Evolutionary conservation across 2,888 invertebrate genomes (phyloP), one percentile per base, ranked within the genome.

Genomic region (Pharmacophagus antenor): DNA sequence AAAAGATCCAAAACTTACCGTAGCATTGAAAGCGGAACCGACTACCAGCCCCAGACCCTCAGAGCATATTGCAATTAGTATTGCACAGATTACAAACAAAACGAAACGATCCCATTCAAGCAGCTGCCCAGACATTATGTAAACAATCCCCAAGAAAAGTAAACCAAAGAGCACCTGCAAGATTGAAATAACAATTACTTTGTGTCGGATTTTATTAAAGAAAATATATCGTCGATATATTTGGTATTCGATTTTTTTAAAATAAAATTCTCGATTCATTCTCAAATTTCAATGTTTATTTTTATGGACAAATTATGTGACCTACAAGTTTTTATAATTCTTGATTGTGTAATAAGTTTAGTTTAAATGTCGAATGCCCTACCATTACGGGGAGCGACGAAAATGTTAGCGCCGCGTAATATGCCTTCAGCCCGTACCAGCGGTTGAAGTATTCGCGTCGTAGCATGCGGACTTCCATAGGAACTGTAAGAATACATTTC

Each of bases 1-100:
- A 47, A 61, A n/a, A n/a, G n/a, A n/a, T n/a, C n/a, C n/a, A n/a
- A n/a, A n/a, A 84, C 91, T 88, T 76, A 93, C 93, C 53, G 92
- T 91, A 59, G 91, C 91, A 70, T 81, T 92, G 63, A 92, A 93
- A 0, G 90, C 79, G 15, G 93, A 87, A 0, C 95, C 95, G 22
- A 96, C 93, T 0, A 93, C 88, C 3, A 95, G 84, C 0, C 95
- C 96, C 0, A 95, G 85, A 0, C 95, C 94, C 84, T 96, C 95
- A 1, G 95, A 94, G 57, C 94, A 94, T 5, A 95, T 72, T 0
- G 92, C 93, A 0, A 93, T 91, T 56, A 94, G 80, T 0, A 94
- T 76, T 0, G 93, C 92, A 62, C 93, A 84, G 18, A 93, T 71
- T 0, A 92, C 82, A 68, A 94, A 91, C n/a, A 89, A 62, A 0